Conservation (phyloP, 2,888 invertebrate species). For the Acanthosepion pharaonis region DNA sequence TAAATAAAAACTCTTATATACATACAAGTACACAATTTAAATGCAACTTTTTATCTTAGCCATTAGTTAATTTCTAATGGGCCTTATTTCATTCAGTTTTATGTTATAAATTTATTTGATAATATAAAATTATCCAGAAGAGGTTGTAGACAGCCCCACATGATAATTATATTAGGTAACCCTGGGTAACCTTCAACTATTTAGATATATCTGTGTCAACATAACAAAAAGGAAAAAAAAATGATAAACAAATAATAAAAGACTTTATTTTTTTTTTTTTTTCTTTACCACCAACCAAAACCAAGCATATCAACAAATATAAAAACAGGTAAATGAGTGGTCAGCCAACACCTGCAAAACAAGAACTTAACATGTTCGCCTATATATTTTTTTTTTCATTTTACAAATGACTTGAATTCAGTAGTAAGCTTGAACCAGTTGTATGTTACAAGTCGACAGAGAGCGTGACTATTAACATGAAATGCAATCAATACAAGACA, state of each 20-base stretch:
- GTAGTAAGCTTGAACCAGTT: background rate
- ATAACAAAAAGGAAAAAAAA: background rate
- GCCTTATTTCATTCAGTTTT: no score
- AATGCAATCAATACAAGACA: background rate
- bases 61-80: no score
- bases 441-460: background rate
- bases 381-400: background rate
- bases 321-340: background rate
- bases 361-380: background rate
- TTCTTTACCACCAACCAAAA: background rate
- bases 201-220: no score
- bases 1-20: no score
- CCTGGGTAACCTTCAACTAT: no score
- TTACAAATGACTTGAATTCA: background rate
- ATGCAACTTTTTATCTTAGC: no score
- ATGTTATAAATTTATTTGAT: no score
- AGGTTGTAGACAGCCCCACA: no score
- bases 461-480: constrained; percentile 10
- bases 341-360: background rate
- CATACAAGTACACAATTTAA: no score
- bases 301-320: background rate
- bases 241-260: background rate
- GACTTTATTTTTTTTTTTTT: background rate
- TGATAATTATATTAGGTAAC: no score
- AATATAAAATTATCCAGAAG: no score